Evolutionary conservation across 2,113 vertebrate genomes (phyloP), one percentile per base, ranked within the genome.

Genomic region (Cebidichthys violaceus): DNA sequence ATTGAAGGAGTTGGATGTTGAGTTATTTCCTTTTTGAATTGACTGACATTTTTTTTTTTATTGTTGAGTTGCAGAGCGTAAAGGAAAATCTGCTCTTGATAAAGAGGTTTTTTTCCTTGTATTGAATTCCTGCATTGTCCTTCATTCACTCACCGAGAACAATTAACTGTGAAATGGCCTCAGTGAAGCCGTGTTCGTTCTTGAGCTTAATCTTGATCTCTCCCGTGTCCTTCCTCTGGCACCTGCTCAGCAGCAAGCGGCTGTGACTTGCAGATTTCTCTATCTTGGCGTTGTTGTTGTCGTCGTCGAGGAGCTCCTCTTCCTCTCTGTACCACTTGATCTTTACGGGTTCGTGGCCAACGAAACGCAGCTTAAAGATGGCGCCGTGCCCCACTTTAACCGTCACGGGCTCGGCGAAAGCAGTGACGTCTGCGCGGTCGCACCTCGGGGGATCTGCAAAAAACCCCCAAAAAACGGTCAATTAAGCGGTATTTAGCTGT

Each of bases 171-270:
- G 97, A 81, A 52, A 92, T 3, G 1, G 95, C 95, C 80, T 96
- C 95, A 20, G 80, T 67, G 22, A 91, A 88, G 14, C 97, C 97
- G 18, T 96, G 95, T 54, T 97, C 88, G 0, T 97, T 99, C 89
- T 91, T 97, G 82, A 98, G 92, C 62, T 93, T 97, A 89, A 97
- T 88, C 90, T 96, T 96, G 88, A 98, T 95, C 76, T 93, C 96
- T 74, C 97, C 97, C 0, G 91, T 81, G 77, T 97, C 95, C 81
- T 94, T 96, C 57, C 96, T 95, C 82, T 94, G 74, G 0, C 94
- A 89, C 35, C 93, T 96, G 90, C 92, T 92, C 77, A 98, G 92
- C 55, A 94, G 94, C 67, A 98, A 89, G 3, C 88, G 92, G 4
- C 95, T 95, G 75, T 93, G 95, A 75, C 79, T 84, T 0, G 93